Percentiles rank a stretch among this genome's conserved stretches.
phyloP scores from a whole-genome alignment of 2,888 invertebrate genomes.

The Leucophora obtusa region DNA sequence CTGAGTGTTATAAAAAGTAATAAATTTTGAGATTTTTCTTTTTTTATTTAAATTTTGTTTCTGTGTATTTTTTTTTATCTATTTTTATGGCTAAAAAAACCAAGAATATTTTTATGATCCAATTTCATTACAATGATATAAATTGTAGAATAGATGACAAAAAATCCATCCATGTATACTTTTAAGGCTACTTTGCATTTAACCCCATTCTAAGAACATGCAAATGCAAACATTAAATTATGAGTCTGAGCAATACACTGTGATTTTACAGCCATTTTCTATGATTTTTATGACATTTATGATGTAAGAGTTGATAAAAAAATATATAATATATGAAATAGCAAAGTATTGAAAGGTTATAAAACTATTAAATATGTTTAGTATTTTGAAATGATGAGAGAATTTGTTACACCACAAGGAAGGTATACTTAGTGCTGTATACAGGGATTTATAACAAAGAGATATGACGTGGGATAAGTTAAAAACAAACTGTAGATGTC shows the following conservation, averaged over 20 bases:
- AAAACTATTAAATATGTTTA: conserved; percentile 48
- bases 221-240: conserved; percentile 1
- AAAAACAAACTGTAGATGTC: too few relatives aligned
- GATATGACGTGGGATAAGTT: too few relatives aligned
- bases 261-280: conserved; percentile 57
- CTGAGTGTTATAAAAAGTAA: conserved; percentile 63
- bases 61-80: conserved; percentile 37
- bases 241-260: neutral
- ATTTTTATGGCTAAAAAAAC: conserved; percentile 58
- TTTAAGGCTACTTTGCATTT: conserved; percentile 60
- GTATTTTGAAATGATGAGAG: conserved; percentile 31
- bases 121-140: conserved; percentile 63
- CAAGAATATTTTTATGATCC: conserved; percentile 60
- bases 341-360: conserved; percentile 61
- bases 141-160: conserved; percentile 48
- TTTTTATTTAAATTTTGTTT: conserved; percentile 51
- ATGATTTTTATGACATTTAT: conserved; percentile 62
- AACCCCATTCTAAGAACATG: conserved; percentile 47
- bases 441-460: neutral
- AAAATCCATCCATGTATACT: conserved; percentile 10
- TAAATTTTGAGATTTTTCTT: conserved; percentile 68
- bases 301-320: conserved; percentile 61
- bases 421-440: neutral
- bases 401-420: neutral
- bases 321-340: conserved; percentile 42